These are phyloP conservation scores for Siderastrea siderea DNA, from an alignment of 92 coral and sea anemone genomes.

Conservation along the genomic window DNA sequence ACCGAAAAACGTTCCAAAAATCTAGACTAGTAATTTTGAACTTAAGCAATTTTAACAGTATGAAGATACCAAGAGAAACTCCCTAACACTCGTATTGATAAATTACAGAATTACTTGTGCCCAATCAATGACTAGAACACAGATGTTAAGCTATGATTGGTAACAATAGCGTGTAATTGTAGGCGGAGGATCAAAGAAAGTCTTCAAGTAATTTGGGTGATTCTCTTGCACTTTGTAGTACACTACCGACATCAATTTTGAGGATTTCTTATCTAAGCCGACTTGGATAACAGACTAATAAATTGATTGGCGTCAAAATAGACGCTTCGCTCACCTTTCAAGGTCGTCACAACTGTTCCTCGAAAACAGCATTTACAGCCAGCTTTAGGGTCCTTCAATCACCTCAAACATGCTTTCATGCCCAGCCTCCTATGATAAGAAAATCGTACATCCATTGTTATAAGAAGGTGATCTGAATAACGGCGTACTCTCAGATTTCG, in stretches of 20 bases:
- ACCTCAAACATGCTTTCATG: not conserved
- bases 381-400: not conserved
- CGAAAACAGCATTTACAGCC: not conserved
- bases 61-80: not conserved
- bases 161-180: not conserved
- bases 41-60: not conserved
- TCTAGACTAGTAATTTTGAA: not conserved
- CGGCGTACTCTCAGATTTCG: not conserved
- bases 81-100: not conserved
- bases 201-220: not conserved
- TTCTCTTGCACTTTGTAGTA: not conserved
- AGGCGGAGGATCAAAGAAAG: conserved; percentile 5
- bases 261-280: not conserved
- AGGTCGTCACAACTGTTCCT: not conserved
- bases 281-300: not conserved
- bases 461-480: not conserved
- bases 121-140: not conserved
- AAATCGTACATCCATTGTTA: not conserved
- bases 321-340: not conserved
- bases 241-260: not conserved
- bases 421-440: not conserved
- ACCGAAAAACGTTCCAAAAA: not conserved
- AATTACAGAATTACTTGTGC: not conserved
- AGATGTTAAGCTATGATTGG: conserved; percentile 17
- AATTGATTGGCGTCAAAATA: conserved; percentile 2